phyloP scores from a whole-genome alignment of 2,113 vertebrate species.

The Nerophis ophidion region DNA sequence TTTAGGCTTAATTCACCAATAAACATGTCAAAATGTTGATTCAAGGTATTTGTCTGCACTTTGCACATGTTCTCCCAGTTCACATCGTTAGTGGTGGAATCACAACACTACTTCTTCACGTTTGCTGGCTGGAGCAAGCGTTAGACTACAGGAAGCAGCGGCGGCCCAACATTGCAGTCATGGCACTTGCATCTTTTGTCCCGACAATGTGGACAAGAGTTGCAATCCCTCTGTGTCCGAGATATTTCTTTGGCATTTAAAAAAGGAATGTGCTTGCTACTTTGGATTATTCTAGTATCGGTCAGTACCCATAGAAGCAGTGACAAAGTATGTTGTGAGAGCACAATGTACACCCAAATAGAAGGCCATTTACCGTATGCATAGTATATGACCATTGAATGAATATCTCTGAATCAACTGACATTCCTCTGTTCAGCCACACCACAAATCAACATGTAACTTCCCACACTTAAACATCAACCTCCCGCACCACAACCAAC shows the following conservation, averaged over 20 bases:
- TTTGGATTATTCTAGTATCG: neutral
- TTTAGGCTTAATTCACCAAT: neutral
- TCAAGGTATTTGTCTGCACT: constrained; percentile 13
- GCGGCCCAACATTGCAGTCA: constrained; percentile 27
- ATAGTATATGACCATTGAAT: constrained; percentile 10
- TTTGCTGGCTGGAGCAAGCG: constrained; percentile 71
- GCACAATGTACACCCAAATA: neutral
- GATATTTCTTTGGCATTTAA: constrained; percentile 28
- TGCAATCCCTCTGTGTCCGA: constrained; percentile 16
- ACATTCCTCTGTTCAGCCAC: constrained; percentile 37
- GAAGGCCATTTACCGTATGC: constrained; percentile 18
- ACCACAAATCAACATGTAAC: constrained; percentile 38
- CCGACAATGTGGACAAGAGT: constrained; percentile 31
- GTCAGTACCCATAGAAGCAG: neutral
- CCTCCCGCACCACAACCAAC: constrained; percentile 17
- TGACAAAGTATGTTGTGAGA: neutral
- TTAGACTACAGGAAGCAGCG: constrained; percentile 72
- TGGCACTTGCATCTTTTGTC: constrained; percentile 14
- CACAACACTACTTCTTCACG: constrained; percentile 63
- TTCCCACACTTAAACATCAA: constrained; percentile 30
- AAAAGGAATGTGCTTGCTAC: neutral
- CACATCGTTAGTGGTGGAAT: constrained; percentile 65
- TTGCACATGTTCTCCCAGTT: constrained; percentile 42
- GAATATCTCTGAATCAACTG: constrained; percentile 31
- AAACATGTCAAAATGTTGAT: constrained; percentile 11